These are phyloP conservation scores for Hemitrygon akajei DNA, from an alignment of 2,797 vertebrate species.

Conservation along the genomic window DNA sequence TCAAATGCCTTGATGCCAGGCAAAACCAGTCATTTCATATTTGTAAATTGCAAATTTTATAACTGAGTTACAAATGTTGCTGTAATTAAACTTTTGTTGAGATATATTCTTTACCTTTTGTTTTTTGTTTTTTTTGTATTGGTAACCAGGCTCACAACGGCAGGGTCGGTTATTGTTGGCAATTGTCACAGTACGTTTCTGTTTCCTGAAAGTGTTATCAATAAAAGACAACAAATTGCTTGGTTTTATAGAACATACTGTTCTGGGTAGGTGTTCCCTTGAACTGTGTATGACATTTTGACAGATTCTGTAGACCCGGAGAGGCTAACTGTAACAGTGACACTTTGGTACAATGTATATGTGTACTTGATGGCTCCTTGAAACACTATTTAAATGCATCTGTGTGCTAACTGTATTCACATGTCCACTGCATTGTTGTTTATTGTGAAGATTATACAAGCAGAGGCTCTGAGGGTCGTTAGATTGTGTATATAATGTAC, in stretches of 20 bases:
- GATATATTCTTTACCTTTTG: constrained; percentile 70
- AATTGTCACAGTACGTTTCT: constrained; percentile 65
- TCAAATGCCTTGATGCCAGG: constrained; percentile 92
- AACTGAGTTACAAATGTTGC: constrained; percentile 73
- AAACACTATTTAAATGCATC: constrained; percentile 64
- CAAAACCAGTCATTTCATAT: constrained; percentile 81
- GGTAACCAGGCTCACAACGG: constrained; percentile 69
- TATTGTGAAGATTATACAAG: constrained; percentile 87
- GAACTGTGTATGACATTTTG: constrained; percentile 80
- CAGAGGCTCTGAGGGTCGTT: constrained; percentile 75
- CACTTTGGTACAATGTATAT: constrained; percentile 72
- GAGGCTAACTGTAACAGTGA: constrained; percentile 70
- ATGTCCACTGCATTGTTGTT: constrained; percentile 85
- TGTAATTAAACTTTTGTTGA: constrained; percentile 75
- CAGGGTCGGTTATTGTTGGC: constrained; percentile 70
- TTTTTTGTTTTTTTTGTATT: constrained; percentile 63
- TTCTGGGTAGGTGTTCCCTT: constrained; percentile 81
- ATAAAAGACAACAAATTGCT: constrained; percentile 53
- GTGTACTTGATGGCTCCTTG: constrained; percentile 79
- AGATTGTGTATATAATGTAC: constrained; percentile 91
- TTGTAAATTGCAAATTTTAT: constrained; percentile 87
- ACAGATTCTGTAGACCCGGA: constrained; percentile 64
- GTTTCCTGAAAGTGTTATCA: constrained; percentile 60
- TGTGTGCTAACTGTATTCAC: constrained; percentile 87
- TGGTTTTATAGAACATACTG: constrained; percentile 75